Conservation (phyloP, 53 echinoderm and acorn worm genomes). For the Paelopatides confundens region DNA sequence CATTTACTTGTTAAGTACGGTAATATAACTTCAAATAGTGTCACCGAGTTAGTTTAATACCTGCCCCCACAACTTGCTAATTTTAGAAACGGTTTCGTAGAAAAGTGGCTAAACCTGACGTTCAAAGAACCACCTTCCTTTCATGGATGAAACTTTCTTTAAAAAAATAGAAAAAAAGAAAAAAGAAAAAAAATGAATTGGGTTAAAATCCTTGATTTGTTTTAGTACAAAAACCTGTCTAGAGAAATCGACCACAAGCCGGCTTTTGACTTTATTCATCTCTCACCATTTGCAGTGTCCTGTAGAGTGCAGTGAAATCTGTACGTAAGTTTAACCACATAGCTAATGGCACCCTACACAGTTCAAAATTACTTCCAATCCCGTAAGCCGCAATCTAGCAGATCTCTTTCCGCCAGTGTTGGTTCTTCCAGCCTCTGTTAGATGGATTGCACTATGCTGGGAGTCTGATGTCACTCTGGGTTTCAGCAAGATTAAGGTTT, state of each 20-base stretch:
- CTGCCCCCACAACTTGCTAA: not conserved
- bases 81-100: not conserved
- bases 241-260: not conserved
- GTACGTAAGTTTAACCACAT: slow-evolving; percentile 18
- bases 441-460: not conserved
- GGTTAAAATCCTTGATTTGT: slow-evolving; percentile 20
- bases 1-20: no score
- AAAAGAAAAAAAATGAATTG: no score
- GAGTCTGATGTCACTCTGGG: not conserved
- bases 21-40: not conserved
- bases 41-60: not conserved
- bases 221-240: not conserved
- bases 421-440: not conserved
- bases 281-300: not conserved
- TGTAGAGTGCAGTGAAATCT: not conserved
- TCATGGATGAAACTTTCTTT: not conserved
- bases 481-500: not conserved
- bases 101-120: not conserved
- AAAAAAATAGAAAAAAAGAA: no score
- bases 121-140: not conserved
- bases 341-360: slow-evolving; percentile 21
- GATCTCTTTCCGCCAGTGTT: not conserved
- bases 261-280: not conserved
- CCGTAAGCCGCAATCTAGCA: not conserved
- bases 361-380: slow-evolving; percentile 35